phyloP scores from a whole-genome alignment of 1,140 invertebrate species.

The Plodia interpunctella region DNA sequence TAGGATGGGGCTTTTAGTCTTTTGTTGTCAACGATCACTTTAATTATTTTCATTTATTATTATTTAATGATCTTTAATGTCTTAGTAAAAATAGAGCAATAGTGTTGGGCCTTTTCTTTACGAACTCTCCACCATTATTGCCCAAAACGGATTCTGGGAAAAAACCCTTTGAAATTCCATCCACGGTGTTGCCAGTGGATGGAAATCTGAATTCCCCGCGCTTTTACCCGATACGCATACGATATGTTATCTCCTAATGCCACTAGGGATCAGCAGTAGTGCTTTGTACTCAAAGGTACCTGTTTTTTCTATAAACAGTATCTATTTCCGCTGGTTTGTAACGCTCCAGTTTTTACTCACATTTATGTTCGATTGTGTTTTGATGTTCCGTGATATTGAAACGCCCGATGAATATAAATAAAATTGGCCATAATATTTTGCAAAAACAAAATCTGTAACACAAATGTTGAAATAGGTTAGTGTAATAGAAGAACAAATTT shows the following conservation, averaged over 20 bases:
- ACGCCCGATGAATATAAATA: not conserved
- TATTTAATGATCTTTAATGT: too few relatives aligned
- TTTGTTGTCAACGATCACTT: too few relatives aligned
- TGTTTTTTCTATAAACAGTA: conserved; percentile 67
- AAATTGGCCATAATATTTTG: not conserved
- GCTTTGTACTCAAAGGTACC: conserved; percentile 70
- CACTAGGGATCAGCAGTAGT: conserved; percentile 65
- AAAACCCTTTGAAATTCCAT: conserved; percentile 70
- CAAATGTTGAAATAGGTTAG: too few relatives aligned
- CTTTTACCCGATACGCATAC: conserved; percentile 68
- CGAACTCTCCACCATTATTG: conserved; percentile 16
- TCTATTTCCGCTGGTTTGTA: conserved; percentile 38
- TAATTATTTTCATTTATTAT: too few relatives aligned
- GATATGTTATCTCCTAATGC: conserved; percentile 67
- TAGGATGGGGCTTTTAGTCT: too few relatives aligned
- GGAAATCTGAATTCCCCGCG: conserved; percentile 70
- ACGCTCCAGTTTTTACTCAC: not conserved
- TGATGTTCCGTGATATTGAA: not conserved
- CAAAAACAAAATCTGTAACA: too few relatives aligned
- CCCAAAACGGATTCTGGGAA: conserved; percentile 30
- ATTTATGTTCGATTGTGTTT: not conserved
- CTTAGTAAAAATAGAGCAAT: not conserved
- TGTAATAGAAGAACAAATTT: too few relatives aligned
- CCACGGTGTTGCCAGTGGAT: conserved; percentile 44
- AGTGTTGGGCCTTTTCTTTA: not conserved